These are phyloP conservation scores for Tetrapedia diversipes DNA, from an alignment of 2,888 invertebrate species.

Conservation along the genomic window DNA sequence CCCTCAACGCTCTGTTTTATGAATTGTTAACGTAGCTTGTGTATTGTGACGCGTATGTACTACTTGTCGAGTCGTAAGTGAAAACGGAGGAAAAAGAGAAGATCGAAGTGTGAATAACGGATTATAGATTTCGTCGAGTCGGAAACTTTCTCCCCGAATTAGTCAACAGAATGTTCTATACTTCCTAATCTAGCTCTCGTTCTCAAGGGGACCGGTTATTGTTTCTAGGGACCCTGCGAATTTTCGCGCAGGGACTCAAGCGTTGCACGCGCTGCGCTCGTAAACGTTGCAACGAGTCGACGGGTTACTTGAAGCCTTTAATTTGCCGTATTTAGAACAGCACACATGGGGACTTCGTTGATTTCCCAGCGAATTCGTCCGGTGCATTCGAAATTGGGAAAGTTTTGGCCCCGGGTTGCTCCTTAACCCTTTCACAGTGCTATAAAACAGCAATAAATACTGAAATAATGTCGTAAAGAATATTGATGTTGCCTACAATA, in stretches of 20 bases:
- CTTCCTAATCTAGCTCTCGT: conserved; percentile 42
- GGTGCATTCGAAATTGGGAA: conserved; percentile 22
- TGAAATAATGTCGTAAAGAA: too few species aligned
- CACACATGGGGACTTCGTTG: background rate
- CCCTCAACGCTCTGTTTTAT: background rate
- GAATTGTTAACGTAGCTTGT: conserved; percentile 11
- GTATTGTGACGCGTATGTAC: background rate
- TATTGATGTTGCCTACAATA: too few species aligned
- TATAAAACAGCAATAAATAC: too few species aligned
- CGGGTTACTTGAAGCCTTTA: conserved; percentile 11
- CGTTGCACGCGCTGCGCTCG: background rate
- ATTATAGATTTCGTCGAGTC: background rate
- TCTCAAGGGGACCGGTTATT: conserved; percentile 48
- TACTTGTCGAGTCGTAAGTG: background rate
- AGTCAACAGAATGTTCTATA: conserved; percentile 41
- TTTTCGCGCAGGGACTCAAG: conserved; percentile 33
- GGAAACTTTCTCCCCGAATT: conserved; percentile 47
- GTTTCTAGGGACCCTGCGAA: conserved; percentile 8
- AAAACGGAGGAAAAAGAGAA: background rate
- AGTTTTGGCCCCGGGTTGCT: conserved; percentile 31
- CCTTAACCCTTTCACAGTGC: too few species aligned
- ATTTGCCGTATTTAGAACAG: conserved; percentile 31
- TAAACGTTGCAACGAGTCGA: conserved; percentile 23
- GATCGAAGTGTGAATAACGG: background rate
- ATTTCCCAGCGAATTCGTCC: conserved; percentile 32